Base-by-base conservation (phyloP, 2,888 invertebrate species). In the Callyntrura sp. region DNA sequence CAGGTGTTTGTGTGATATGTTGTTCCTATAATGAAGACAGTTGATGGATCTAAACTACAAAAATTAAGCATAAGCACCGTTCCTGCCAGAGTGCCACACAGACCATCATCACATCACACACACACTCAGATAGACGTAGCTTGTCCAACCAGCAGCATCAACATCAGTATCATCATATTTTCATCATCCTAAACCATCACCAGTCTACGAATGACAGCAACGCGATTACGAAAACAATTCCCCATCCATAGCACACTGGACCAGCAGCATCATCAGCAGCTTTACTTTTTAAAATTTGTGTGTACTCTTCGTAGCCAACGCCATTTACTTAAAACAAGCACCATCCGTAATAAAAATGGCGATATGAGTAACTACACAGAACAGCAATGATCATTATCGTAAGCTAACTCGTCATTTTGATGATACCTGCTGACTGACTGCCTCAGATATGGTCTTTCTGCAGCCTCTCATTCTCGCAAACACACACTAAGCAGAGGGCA, bases 401-500 rank as follows among this genome's bases (percentile, higher is more conserved):
- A 68, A 25, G 62, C 55, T 28, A 48, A 23, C 73, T 83, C 65
- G 84, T 84, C 88, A 78, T 88, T 88, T 78, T 57, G 43, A 78
- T 76, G 88, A 89, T 89, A 70, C 89, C 85, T 89, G 89, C 89
- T 89, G 89, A 89, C 89, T 84, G 89, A 89, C 89, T 85, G 85
- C 84, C 85, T 79, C 85, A 79, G 68, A 88, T 88, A 83, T 60
- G 82, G 73, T 9, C 70, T 86, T 17, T 17, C 35, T 70, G 1
- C 62, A 28, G 12, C 28, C 60, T 28, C 28, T 65, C 65, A 2
- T 65, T n/a, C 20, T 65, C 8, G 43, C 6, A 20, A 12, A 8
- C 81, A 17, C 43, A 43, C 12, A 51, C n/a, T n/a, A 79, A 35
- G 20, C 76, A 60, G 4, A 60, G 20, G 23, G 20, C 23, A 48